A percentile compares a stretch with the other conserved stretches of the same genome.
These are phyloP conservation scores for Drosophila saltans DNA, from an alignment of 1,140 invertebrate genomes.

Conservation along the genomic window DNA sequence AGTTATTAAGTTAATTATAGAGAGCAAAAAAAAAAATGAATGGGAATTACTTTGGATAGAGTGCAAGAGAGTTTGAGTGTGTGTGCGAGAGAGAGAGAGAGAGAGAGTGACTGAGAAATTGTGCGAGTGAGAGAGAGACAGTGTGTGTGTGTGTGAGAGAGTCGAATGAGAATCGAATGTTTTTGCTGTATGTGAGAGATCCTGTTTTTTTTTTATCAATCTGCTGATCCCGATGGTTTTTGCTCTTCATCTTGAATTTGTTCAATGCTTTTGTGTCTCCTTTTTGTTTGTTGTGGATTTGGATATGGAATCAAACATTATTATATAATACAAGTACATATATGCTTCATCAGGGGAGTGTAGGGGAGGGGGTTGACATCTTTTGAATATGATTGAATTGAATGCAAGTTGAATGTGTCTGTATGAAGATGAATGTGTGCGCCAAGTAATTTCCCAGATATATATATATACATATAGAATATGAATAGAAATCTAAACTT, in stretches of 20 bases:
- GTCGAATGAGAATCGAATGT: neutral
- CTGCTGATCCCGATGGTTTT: neutral
- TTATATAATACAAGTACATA: neutral
- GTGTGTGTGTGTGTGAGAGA: neutral
- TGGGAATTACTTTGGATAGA: conserved; percentile 2
- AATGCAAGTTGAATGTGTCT: neutral
- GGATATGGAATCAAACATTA: conserved; percentile 10
- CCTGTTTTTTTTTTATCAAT: neutral
- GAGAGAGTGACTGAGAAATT: too few species aligned
- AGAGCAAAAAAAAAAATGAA: too few species aligned
- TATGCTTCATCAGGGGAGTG: neutral
- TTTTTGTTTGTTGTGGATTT: conserved; percentile 8
- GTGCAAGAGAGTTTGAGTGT: neutral
- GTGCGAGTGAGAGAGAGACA: neutral
- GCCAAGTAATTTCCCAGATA: neutral
- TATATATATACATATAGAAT: neutral
- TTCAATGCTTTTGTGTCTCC: conserved; percentile 7
- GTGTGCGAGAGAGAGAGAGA: too few species aligned
- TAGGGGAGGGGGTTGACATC: neutral
- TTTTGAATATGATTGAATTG: neutral
- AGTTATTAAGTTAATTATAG: conserved; percentile 22
- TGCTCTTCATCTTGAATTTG: conserved; percentile 6
- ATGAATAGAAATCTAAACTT: conserved; percentile 1
- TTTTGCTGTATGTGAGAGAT: neutral
- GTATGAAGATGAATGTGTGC: neutral